Conservation (phyloP, 2,888 invertebrate species). For the Mesochorus sp. region DNA sequence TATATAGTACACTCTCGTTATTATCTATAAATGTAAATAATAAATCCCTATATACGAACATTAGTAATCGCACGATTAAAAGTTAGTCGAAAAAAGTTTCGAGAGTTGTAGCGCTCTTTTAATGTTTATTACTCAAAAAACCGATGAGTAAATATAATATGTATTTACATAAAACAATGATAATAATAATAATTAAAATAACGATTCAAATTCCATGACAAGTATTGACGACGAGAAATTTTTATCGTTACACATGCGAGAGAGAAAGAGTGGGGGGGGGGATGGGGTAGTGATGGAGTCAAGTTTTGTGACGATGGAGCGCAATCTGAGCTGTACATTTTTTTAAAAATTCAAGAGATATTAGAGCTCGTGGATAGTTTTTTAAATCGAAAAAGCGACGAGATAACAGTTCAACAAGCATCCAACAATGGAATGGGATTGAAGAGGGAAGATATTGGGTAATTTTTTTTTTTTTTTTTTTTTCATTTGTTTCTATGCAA, state of each 20-base stretch:
- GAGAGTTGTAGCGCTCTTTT: neutral
- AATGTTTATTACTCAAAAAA: conserved; percentile 40
- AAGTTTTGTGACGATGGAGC: conserved; percentile 1
- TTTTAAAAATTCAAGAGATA: neutral
- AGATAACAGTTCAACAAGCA: conserved; percentile 9
- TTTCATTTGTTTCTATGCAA: too few species aligned
- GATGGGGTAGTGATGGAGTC: conserved; percentile 6
- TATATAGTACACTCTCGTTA: conserved; percentile 36
- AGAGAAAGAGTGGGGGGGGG: neutral
- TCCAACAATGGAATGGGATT: neutral
- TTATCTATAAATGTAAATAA: conserved; percentile 50
- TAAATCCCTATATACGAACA: conserved; percentile 29
- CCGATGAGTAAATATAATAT: conserved; percentile 54
- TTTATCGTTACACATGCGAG: conserved; percentile 2
- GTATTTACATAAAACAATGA: conserved; percentile 62
- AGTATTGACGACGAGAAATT: conserved; percentile 5
- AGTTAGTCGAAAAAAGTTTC: neutral
- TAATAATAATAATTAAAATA: conserved; percentile 19
- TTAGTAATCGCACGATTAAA: conserved; percentile 56
- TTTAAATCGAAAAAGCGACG: conserved; percentile 1
- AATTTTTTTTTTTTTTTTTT: too few species aligned
- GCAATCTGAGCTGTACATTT: neutral
- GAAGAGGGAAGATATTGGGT: neutral
- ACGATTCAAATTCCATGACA: conserved; percentile 42
- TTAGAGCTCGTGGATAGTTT: neutral